Conservation (phyloP, 2,888 invertebrate genomes). For the Venustoraphidia nigricollis region DNA sequence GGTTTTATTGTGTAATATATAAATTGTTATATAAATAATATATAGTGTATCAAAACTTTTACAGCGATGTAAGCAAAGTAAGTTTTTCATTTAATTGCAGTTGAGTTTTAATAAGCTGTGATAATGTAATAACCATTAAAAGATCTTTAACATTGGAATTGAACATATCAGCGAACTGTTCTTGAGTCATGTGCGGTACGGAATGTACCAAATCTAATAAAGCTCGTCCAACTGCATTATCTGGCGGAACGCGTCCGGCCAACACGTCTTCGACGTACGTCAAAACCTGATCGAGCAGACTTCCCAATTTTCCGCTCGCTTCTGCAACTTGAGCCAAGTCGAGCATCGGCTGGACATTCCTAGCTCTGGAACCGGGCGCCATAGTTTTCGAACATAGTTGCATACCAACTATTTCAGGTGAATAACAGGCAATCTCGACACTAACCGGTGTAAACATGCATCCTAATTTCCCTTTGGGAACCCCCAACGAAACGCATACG, state of each 20-base stretch:
- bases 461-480: constrained; percentile 84
- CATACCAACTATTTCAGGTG: constrained; percentile 75
- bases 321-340: constrained; percentile 70
- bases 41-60: constrained; percentile 14
- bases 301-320: constrained; percentile 63
- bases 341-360: constrained; percentile 50
- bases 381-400: constrained; percentile 77
- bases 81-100: constrained; percentile 93
- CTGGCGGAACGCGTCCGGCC: constrained; percentile 54
- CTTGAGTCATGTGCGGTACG: constrained; percentile 78
- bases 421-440: constrained; percentile 76
- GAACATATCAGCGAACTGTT: constrained; percentile 88
- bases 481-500: constrained; percentile 82
- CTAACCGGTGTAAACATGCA: constrained; percentile 94
- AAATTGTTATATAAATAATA: too few species aligned
- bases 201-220: constrained; percentile 82
- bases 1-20: too few species aligned
- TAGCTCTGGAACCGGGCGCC: constrained; percentile 23
- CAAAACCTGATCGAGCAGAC: constrained; percentile 62
- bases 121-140: constrained; percentile 91
- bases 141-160: constrained; percentile 94
- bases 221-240: constrained; percentile 80
- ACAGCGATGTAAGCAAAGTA: constrained; percentile 61
- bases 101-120: constrained; percentile 92
- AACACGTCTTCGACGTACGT: constrained; percentile 87